Conservation (phyloP, 2,113 vertebrate species). For the Podarcis muralis region DNA sequence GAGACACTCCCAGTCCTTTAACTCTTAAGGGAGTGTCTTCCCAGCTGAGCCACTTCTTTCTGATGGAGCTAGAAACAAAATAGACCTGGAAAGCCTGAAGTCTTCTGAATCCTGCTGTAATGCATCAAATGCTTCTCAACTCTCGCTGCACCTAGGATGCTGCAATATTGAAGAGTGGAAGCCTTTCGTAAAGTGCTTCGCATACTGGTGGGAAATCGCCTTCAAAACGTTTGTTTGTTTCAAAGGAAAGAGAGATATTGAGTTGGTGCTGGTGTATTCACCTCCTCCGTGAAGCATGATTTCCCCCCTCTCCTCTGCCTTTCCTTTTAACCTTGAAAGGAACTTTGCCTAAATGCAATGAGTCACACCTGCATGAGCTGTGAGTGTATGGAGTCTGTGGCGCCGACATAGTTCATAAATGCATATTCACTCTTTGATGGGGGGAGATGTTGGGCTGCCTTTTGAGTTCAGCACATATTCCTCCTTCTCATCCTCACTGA, state of each 20-base stretch:
- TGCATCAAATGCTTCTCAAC: background rate
- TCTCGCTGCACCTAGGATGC: background rate
- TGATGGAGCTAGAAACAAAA: too few relatives aligned
- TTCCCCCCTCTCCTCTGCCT: fast-evolving
- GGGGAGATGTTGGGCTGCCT: background rate
- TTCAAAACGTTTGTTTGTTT: background rate
- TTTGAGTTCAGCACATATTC: background rate
- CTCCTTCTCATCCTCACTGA: background rate
- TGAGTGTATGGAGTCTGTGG: background rate
- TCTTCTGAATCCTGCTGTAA: background rate
- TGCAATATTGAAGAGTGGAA: background rate
- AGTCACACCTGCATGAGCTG: background rate
- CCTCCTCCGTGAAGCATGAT: background rate
- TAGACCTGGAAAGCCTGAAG: too few relatives aligned
- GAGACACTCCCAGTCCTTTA: too few relatives aligned
- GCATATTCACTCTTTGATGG: background rate
- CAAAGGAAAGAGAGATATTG: background rate
- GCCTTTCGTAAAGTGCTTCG: background rate
- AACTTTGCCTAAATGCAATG: background rate
- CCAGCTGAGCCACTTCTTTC: too few relatives aligned
- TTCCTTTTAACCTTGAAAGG: background rate
- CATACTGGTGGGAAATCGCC: background rate
- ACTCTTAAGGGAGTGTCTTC: too few relatives aligned
- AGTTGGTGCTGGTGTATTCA: background rate
- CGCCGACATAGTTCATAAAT: background rate